Evolutionary conservation across 2,888 invertebrate genomes (phyloP).

Genomic region (Pyralis farinalis): DNA sequence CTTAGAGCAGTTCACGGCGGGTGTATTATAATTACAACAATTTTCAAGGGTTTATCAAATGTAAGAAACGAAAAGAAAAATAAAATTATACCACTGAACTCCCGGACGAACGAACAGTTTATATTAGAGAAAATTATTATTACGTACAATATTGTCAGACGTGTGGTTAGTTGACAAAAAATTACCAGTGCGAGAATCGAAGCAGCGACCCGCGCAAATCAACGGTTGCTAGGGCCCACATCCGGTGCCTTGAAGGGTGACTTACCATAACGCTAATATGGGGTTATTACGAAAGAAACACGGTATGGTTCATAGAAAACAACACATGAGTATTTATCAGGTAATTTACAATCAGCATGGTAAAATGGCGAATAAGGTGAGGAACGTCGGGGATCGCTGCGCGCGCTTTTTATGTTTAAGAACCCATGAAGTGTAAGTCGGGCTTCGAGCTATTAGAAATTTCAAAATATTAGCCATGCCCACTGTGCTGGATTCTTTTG

Average conservation of each 20-base stretch:
- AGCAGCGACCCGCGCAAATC: constrained; percentile 50
- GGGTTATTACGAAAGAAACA: constrained; percentile 6
- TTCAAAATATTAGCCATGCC: too few relatives aligned
- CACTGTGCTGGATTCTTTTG: too few relatives aligned
- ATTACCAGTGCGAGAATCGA: constrained; percentile 33
- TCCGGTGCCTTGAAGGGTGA: constrained; percentile 18
- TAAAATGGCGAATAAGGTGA: too few relatives aligned
- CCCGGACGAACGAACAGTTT: not conserved
- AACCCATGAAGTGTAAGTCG: too few relatives aligned
- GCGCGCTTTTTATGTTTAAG: too few relatives aligned
- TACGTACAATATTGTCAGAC: constrained; percentile 26
- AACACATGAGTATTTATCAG: constrained; percentile 1
- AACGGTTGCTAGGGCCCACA: constrained; percentile 16
- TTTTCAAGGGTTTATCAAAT: too few relatives aligned
- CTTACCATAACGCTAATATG: constrained; percentile 7
- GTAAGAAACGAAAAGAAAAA: not conserved
- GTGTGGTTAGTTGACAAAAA: constrained; percentile 67
- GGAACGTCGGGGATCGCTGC: too few relatives aligned
- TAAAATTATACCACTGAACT: not conserved
- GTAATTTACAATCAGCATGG: not conserved
- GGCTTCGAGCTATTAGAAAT: too few relatives aligned
- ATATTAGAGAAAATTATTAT: constrained; percentile 1
- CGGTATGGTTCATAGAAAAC: constrained; percentile 2
- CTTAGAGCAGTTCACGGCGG: too few relatives aligned
- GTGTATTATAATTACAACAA: too few relatives aligned